These are phyloP conservation scores for Leptopilina myrica DNA, from an alignment of 2,888 invertebrate genomes.

Conservation along the genomic window DNA sequence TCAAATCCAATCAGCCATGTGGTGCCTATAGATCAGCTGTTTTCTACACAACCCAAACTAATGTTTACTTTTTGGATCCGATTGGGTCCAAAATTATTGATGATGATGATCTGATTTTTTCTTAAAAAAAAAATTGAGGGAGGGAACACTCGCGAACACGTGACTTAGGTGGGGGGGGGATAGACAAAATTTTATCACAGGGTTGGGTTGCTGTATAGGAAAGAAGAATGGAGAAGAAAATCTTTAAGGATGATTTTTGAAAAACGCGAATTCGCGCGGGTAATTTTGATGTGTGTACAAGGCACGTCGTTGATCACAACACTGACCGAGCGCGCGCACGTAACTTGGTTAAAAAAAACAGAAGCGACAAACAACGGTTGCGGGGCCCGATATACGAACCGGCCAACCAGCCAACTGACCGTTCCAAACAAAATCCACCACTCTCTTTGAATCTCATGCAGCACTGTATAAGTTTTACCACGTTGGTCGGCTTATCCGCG, in stretches of 20 bases:
- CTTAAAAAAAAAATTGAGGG: not conserved
- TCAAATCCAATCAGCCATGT: not conserved
- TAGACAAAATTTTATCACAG: too few species aligned
- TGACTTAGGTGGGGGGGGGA: not conserved
- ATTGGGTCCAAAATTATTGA: not conserved
- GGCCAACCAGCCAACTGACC: conserved; percentile 44
- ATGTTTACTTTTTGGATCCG: too few species aligned
- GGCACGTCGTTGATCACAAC: conserved; percentile 63
- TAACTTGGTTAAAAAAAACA: conserved; percentile 63
- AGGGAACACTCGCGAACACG: not conserved
- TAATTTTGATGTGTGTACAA: conserved; percentile 60
- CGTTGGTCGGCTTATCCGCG: conserved; percentile 69
- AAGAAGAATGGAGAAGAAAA: too few species aligned
- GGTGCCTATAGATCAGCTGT: conserved; percentile 41
- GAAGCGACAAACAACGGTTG: conserved; percentile 54
- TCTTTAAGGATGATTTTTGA: not conserved
- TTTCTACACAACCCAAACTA: conserved; percentile 21
- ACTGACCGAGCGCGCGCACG: conserved; percentile 62
- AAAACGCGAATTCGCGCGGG: not conserved
- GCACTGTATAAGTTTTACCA: conserved; percentile 63
- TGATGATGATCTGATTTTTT: too few species aligned
- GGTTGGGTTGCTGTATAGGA: too few species aligned
- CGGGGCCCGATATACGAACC: conserved; percentile 41
- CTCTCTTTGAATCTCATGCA: conserved; percentile 65
- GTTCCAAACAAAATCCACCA: conserved; percentile 47